These are phyloP conservation scores for Hoplodrina blanda DNA, from an alignment of 2,888 invertebrate genomes.

Conservation along the genomic window DNA sequence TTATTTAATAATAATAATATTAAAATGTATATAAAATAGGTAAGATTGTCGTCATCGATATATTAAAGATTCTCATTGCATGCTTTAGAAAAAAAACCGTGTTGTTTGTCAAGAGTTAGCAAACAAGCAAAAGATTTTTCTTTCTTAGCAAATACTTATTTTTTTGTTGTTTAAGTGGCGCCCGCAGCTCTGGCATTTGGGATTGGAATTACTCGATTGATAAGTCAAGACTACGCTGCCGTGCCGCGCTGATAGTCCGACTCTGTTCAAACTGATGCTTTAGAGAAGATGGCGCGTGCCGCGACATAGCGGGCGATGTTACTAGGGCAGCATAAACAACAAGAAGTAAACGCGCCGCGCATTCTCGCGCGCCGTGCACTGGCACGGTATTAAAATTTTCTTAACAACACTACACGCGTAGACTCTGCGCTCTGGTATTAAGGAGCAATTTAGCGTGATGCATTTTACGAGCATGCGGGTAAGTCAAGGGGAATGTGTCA, in stretches of 20 bases:
- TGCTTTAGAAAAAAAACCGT: neutral
- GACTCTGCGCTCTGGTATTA: conserved; percentile 34
- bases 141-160: neutral
- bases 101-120: neutral
- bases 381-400: conserved; percentile 53
- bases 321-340: conserved; percentile 78
- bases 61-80: neutral
- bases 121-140: conserved; percentile 9
- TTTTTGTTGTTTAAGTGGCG: conserved; percentile 8
- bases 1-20: neutral
- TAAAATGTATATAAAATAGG: neutral
- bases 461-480: conserved; percentile 54
- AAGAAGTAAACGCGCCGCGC: conserved; percentile 55
- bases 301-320: conserved; percentile 84
- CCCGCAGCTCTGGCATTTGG: conserved; percentile 8
- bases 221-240: conserved; percentile 32
- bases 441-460: conserved; percentile 60
- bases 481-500: conserved; percentile 75
- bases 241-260: conserved; percentile 49
- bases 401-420: conserved; percentile 31
- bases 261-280: conserved; percentile 52
- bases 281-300: conserved; percentile 87
- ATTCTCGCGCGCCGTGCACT: conserved; percentile 60
- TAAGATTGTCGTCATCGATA: neutral
- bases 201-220: conserved; percentile 16